Base-by-base conservation (phyloP, 53 echinoderm and acorn worm species). In the Astropecten irregularis region DNA sequence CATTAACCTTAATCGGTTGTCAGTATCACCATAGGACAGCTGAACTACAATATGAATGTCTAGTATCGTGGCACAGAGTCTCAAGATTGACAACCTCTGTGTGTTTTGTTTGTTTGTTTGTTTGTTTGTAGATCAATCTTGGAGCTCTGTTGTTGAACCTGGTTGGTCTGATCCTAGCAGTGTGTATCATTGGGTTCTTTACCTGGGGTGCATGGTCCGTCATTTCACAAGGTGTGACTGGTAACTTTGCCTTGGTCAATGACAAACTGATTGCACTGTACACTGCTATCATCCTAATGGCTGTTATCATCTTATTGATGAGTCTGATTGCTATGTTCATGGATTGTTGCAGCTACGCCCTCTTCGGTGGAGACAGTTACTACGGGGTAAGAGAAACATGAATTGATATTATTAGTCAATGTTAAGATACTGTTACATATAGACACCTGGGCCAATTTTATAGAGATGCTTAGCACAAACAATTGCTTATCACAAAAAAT, bases 291-390 rank as follows among this genome's bases (percentile, higher is more conserved):
- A 59, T 83, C 30, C 20, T 83, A 3, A 68, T 69, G 54, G 70
- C 69, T 28, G 47, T 40, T 11, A 3, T 46, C 7, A 27, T 58
- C 40, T 57, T 83, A 42, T 54, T 83, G 5, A 2, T 83, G 9
- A 55, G 69, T 9, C 14, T 83, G 3, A 64, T 83, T 54, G 83
- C 83, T 1, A 69, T 83, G 69, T 69, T 83, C 69, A 69, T 69
- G 44, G 83, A 83, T 8, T 83, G 83, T 46, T 83, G 83, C 70
- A 69, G 59, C 37, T 68, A 57, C 18, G 83, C 69, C 16, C 58
- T 83, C 40, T 64, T 83, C 47, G 40, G 74, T 16, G 27, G 38
- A 38, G 57, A 74, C 35, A 56, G 56, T 28, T 31, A 71, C 25
- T 56, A 73, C 27, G 74, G 74, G 25, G 74, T 74, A 16, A 74